A percentile compares a stretch with the other conserved stretches of the same genome.
These are phyloP conservation scores for Chaetophractus vellerosus DNA, from an alignment of 2,797 vertebrate species.

Conservation along the genomic window DNA sequence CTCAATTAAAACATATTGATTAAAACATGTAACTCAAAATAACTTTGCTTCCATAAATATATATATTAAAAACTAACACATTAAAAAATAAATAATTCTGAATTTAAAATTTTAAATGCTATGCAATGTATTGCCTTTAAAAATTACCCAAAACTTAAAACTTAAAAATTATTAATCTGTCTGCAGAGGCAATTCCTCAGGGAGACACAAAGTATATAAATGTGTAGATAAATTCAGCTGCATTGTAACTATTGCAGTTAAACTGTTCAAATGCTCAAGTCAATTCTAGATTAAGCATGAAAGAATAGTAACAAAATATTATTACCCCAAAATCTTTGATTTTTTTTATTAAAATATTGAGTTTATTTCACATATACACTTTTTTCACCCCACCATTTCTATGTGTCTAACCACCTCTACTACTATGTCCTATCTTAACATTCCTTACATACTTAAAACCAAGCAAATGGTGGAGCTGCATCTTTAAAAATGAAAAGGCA, in stretches of 20 bases:
- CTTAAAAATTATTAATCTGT: conserved; percentile 36
- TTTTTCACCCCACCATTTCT: too few species aligned
- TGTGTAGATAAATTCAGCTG: conserved; percentile 57
- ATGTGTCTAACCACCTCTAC: too few species aligned
- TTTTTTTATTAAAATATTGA: too few species aligned
- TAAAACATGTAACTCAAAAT: not conserved
- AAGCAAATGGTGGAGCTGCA: too few species aligned
- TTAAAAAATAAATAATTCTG: conserved; percentile 44
- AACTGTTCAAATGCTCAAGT: not conserved
- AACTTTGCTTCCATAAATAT: not conserved
- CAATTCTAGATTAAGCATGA: not conserved
- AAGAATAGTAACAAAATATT: not conserved
- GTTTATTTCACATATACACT: too few species aligned
- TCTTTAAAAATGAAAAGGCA: too few species aligned
- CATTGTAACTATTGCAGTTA: conserved; percentile 33
- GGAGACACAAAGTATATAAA: conserved; percentile 47
- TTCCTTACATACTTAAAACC: too few species aligned
- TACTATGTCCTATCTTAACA: too few species aligned
- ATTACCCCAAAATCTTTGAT: not conserved
- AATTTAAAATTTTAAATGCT: conserved; percentile 64
- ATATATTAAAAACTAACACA: not conserved
- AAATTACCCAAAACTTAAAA: conserved; percentile 27
- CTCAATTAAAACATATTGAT: conserved; percentile 28
- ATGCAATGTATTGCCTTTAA: conserved; percentile 20
- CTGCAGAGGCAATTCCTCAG: conserved; percentile 16